These are phyloP conservation scores for Cinclus mexicanus DNA, from an alignment of 2,113 vertebrate species.

Conservation along the genomic window DNA sequence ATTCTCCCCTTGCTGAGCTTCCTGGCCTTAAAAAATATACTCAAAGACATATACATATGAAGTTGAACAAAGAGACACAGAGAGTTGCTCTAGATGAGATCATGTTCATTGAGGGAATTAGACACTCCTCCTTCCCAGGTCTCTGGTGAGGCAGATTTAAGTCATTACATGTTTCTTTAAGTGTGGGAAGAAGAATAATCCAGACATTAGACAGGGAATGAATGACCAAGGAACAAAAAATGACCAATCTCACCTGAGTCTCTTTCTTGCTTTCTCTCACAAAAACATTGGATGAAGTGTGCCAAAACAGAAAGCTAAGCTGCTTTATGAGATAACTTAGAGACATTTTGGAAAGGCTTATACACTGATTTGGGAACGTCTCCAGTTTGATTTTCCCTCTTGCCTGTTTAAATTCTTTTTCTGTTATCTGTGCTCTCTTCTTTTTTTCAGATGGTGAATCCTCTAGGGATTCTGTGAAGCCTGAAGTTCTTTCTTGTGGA, in stretches of 20 bases:
- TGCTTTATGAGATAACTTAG: not conserved
- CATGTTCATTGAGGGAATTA: not conserved
- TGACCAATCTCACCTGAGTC: not conserved
- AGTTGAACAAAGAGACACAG: not conserved
- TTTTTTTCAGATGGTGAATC: not conserved
- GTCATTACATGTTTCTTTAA: not conserved
- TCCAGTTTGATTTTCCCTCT: not conserved
- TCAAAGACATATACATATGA: accelerated
- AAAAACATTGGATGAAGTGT: not conserved
- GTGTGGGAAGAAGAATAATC: not conserved
- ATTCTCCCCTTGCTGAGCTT: not conserved
- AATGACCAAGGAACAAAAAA: not conserved
- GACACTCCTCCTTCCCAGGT: not conserved
- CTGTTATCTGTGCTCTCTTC: not conserved
- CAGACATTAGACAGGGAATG: not conserved
- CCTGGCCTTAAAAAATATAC: not conserved
- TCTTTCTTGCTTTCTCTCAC: not conserved
- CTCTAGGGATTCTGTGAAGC: not conserved
- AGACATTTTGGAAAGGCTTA: conserved; percentile 17
- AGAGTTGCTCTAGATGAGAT: not conserved
- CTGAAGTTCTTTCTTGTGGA: conserved; percentile 7
- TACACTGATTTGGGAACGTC: not conserved
- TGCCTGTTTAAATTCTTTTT: not conserved
- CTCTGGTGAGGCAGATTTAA: not conserved
- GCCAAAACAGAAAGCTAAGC: not conserved